Base-by-base conservation (phyloP, 30 jellyfish, hydroid and myxozoan species). In the Hydractinia echinata region DNA sequence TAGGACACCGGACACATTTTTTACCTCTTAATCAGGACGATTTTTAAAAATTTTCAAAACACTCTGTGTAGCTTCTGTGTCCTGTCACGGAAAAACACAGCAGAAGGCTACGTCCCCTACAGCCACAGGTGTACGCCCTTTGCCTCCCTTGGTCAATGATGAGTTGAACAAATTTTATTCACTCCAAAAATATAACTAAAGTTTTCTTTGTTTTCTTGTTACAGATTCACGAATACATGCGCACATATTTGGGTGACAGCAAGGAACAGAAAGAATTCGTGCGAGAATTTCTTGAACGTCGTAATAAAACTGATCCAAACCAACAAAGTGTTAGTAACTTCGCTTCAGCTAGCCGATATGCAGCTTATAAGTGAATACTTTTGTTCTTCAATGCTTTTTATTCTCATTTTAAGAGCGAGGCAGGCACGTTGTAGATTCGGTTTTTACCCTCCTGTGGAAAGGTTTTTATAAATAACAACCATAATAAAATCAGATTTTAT, bases 191-290 rank as follows among this genome's bases (percentile, higher is more conserved):
- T 30, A 30, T 30, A 30, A 30, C 44, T 30, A 30, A 30, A 30
- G 44, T 13, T 64, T 64, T 6, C 18, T 64, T 64, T 6, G 30
- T 15, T 15, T 55, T 4, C 16, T 62, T 54, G 21, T 67, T 62
- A 67, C 56, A 93, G 99, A 83, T 93, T 14, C 87, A 88, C 73
- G 99, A 93, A 60, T 93, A 93, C 77, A 87, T 93, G 77, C 84
- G 91, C 51, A 77, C 94, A 56, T 93, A 87, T 54, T 89, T 93
- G 54, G 99, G 99, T 5, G 96, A 93, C 62, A 77, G 84, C 55
- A 84, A 60, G 20, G 95, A 87, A 51, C 83, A 95, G 30, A 86
- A 88, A 66, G 84, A 39, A 44, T 93, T 93, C 60, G 95, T 94
- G 44, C 81, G 86, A 49, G 96, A 93, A 61, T 93, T 87, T 68